Conservation (phyloP, 2,888 invertebrate genomes). For the Perithous albicinctus region DNA sequence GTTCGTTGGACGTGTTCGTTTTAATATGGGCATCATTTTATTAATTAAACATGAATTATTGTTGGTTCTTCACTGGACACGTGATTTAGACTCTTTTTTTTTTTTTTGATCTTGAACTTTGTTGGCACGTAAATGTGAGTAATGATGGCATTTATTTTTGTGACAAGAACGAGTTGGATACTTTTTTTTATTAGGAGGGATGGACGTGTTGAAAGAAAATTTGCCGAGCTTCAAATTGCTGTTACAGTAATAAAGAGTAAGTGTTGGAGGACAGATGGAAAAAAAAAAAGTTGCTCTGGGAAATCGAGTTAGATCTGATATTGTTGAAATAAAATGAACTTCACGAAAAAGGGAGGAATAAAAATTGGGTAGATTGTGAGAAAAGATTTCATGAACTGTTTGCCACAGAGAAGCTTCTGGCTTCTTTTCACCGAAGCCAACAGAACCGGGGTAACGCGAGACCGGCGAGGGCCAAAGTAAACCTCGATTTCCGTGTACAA, state of each 20-base stretch:
- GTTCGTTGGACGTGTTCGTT: not conserved
- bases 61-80: not conserved
- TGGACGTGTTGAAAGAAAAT: not conserved
- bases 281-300: not conserved
- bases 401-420: not conserved
- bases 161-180: too few species aligned
- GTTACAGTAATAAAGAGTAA: too few species aligned
- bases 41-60: not conserved
- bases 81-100: not conserved
- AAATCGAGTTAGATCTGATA: not conserved
- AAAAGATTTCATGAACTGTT: not conserved
- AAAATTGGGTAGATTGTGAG: not conserved
- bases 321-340: not conserved
- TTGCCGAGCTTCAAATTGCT: not conserved
- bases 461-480: constrained; percentile 70
- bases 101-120: too few species aligned
- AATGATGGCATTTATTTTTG: too few species aligned
- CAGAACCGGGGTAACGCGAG: not conserved
- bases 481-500: constrained; percentile 78
- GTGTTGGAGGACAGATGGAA: too few species aligned
- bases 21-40: not conserved
- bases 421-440: constrained; percentile 12
- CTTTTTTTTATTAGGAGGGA: too few species aligned
- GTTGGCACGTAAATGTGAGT: too few species aligned
- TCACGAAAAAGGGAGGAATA: not conserved